A percentile compares a stretch with the other conserved stretches of the same genome.
Evolutionary conservation across 2,888 invertebrate genomes (phyloP).

Genomic region (Drosophila peninsularis): DNA sequence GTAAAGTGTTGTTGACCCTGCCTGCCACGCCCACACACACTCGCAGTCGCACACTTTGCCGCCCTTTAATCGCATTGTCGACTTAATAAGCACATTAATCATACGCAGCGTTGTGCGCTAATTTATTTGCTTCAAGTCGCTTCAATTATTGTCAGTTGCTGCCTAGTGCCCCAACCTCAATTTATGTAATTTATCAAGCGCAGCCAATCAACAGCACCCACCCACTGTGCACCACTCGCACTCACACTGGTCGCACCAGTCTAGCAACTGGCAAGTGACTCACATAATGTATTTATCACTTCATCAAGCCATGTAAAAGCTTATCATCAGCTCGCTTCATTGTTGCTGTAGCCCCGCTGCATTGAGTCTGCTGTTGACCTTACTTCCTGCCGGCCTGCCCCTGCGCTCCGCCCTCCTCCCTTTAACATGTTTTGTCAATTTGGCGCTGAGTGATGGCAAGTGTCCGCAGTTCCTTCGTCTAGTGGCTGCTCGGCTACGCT

Average conservation of each 20-base stretch:
- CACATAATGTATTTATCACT: conserved; percentile 78
- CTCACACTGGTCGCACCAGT: background rate
- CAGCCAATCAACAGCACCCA: conserved; percentile 45
- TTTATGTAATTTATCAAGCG: conserved; percentile 52
- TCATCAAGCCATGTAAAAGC: conserved; percentile 69
- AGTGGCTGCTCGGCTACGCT: conserved; percentile 2
- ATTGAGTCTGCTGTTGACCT: conserved; percentile 63
- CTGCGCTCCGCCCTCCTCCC: background rate
- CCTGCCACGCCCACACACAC: conserved; percentile 27
- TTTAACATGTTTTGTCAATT: conserved; percentile 68
- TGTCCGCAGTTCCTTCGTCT: conserved; percentile 30
- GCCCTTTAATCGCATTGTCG: conserved; percentile 34
- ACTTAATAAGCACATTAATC: conserved; percentile 76
- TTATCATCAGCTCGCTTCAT: conserved; percentile 36
- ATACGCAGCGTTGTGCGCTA: conserved; percentile 73
- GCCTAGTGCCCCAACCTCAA: background rate
- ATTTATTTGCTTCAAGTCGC: conserved; percentile 71
- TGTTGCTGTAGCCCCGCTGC: conserved; percentile 26
- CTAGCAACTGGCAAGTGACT: conserved; percentile 26
- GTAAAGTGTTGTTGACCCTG: conserved; percentile 58
- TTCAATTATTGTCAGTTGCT: conserved; percentile 60
- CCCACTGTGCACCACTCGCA: conserved; percentile 6
- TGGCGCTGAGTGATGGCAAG: conserved; percentile 66
- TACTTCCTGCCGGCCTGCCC: conserved; percentile 22
- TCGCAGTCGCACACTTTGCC: background rate